Evolutionary conservation across 2,113 vertebrate genomes (phyloP), one percentile per base, ranked within the genome.

Genomic region (Poeciliopsis occidentalis): DNA sequence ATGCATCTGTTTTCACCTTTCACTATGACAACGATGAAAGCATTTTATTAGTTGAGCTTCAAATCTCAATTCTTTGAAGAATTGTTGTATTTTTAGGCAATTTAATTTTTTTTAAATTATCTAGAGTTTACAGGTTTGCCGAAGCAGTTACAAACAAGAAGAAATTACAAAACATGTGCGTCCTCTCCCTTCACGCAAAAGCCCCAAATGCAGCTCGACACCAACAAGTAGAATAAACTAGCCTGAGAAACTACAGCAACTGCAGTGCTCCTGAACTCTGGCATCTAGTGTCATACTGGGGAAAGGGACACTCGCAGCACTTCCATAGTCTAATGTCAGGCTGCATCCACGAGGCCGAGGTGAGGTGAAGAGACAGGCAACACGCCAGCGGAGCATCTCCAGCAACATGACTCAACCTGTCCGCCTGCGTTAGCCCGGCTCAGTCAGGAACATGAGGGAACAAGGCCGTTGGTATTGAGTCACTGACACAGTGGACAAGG

Each of bases 341-440:
- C 87, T 71, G 76, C 81, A 91, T 92, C 87, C 86, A 32, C 2
- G 19, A 78, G 73, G 44, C 75, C 30, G 77, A n/a, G 39, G 67
- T 91, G 89, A 91, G 88, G 91, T 87, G 85, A 91, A 90, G 87
- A 89, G 91, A 92, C 91, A 91, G 87, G 88, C 91, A 76, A 70
- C 83, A 67, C 82, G 91, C 89, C 91, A 91, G 88, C 80, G 80
- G 85, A 92, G 89, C 87, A 69, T 89, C 88, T 90, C 81, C 80
- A 37, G 81, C 85, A 89, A 76, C 75, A 87, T 93, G 92, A 93
- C 84, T 93, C 91, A 90, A 82, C 75, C 91, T 92, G 91, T 93
- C 92, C 90, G 65, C 69, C 27, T 24, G 63, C 26, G 81, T 93
- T 92, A 93, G 87, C 72, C 85, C 15, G 69, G 69, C 89, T 78